These are phyloP conservation scores for Drosophila dunni DNA, from an alignment of 1,140 invertebrate species.

Conservation along the genomic window DNA sequence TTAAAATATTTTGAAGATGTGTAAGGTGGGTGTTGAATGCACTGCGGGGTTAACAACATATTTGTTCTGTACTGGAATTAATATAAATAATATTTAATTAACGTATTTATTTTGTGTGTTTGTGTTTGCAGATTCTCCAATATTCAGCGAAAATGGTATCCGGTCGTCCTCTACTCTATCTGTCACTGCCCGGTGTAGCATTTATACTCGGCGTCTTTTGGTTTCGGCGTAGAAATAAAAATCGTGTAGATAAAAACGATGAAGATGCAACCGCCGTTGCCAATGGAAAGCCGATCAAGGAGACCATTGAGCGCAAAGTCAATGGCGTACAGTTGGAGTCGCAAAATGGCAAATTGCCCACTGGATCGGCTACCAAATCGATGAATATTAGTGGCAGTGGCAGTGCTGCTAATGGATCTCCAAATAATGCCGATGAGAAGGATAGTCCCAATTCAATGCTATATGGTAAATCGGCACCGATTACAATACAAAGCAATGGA, in stretches of 20 bases:
- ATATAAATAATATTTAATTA: neutral
- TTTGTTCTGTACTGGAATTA: neutral
- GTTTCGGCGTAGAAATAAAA: constrained; percentile 84
- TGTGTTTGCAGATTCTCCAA: constrained; percentile 69
- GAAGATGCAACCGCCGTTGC: constrained; percentile 52
- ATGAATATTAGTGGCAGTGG: constrained; percentile 63
- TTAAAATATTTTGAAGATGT: too few species aligned
- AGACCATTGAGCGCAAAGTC: constrained; percentile 47
- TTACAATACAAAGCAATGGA: constrained; percentile 82
- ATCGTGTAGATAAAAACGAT: constrained; percentile 74
- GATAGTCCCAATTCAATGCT: constrained; percentile 72
- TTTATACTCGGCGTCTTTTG: constrained; percentile 83
- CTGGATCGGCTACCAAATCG: constrained; percentile 45
- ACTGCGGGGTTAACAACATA: neutral
- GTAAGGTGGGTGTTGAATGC: too few species aligned
- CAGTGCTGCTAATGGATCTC: constrained; percentile 10
- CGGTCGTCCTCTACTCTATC: constrained; percentile 83
- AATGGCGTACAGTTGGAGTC: constrained; percentile 43
- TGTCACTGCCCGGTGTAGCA: constrained; percentile 84
- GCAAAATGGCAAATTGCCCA: constrained; percentile 60
- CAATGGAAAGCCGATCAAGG: constrained; percentile 38
- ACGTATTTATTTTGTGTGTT: neutral
- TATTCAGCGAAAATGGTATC: constrained; percentile 85
- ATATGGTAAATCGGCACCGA: constrained; percentile 83
- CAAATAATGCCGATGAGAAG: constrained; percentile 46